Evolutionary conservation across 1,140 invertebrate genomes (phyloP).

Genomic region (Drosophila sulfurigaster): DNA sequence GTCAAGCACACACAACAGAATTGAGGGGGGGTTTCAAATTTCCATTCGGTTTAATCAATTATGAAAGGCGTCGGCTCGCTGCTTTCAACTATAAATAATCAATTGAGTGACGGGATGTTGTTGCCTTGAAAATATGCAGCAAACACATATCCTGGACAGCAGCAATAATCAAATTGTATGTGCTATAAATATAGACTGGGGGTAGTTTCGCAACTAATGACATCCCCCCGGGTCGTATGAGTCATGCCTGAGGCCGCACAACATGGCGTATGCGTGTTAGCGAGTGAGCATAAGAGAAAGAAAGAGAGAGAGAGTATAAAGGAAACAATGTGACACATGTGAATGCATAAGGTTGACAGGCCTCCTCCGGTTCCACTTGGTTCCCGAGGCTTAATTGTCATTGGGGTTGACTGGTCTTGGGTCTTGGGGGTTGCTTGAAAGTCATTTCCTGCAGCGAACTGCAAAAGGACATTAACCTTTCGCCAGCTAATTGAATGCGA

Average conservation of each 20-base stretch:
- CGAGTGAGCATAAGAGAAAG: background rate
- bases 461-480: conserved; percentile 50
- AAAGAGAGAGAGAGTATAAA: background rate
- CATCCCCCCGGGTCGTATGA: conserved; percentile 45
- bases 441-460: conserved; percentile 44
- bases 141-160: background rate
- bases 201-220: conserved; percentile 40
- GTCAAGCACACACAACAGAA: background rate
- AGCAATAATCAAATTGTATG: conserved; percentile 38
- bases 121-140: conserved; percentile 34
- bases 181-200: conserved; percentile 33
- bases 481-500: conserved; percentile 18
- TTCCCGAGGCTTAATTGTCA: conserved; percentile 16
- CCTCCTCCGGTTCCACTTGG: conserved; percentile 4
- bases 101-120: conserved; percentile 17
- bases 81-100: conserved; percentile 37
- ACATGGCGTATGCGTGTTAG: conserved; percentile 67
- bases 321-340: conserved; percentile 1
- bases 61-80: conserved; percentile 26
- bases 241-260: conserved; percentile 50
- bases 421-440: conserved; percentile 40
- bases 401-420: conserved; percentile 6
- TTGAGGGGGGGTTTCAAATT: background rate
- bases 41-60: conserved; percentile 41
- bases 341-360: conserved; percentile 32